phyloP scores from a whole-genome alignment of 2,797 vertebrate genomes.

The Eleutherodactylus coqui region DNA sequence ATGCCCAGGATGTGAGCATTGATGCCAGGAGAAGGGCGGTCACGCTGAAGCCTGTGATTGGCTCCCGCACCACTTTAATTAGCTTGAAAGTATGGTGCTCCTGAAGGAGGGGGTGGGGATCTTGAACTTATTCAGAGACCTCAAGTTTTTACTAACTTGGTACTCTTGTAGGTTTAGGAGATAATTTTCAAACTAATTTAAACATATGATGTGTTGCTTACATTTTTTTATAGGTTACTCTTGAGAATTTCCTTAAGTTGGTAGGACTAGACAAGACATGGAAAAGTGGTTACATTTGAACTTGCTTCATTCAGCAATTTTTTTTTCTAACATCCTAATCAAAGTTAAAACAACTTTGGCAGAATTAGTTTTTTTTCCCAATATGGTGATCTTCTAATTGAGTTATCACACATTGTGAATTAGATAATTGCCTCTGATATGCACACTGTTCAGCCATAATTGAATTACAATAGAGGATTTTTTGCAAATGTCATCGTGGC shows the following conservation, averaged over 20 bases:
- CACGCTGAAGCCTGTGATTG: no score
- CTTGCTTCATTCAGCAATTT: not conserved
- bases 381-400: no score
- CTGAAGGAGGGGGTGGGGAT: slow-evolving; percentile 69
- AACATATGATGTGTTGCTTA: not conserved
- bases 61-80: slow-evolving; percentile 98
- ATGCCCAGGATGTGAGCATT: no score
- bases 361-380: no score
- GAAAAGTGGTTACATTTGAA: not conserved
- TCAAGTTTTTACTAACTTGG: slow-evolving; percentile 90
- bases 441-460: no score
- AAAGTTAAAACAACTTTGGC: no score
- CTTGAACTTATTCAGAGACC: slow-evolving; percentile 94
- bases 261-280: not conserved
- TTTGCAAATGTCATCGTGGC: no score
- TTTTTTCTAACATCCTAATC: no score
- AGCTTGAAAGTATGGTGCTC: slow-evolving; percentile 86
- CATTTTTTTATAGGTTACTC: not conserved
- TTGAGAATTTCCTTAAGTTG: not conserved
- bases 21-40: no score
- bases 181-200: slow-evolving; percentile 72
- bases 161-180: slow-evolving; percentile 79
- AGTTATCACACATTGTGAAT: no score
- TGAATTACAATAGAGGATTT: no score
- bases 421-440: no score